A percentile compares a stretch with the other conserved stretches of the same genome.
phyloP scores from a whole-genome alignment of 53 echinoderm and acorn worm genomes.

The Echinarachnius parma region DNA sequence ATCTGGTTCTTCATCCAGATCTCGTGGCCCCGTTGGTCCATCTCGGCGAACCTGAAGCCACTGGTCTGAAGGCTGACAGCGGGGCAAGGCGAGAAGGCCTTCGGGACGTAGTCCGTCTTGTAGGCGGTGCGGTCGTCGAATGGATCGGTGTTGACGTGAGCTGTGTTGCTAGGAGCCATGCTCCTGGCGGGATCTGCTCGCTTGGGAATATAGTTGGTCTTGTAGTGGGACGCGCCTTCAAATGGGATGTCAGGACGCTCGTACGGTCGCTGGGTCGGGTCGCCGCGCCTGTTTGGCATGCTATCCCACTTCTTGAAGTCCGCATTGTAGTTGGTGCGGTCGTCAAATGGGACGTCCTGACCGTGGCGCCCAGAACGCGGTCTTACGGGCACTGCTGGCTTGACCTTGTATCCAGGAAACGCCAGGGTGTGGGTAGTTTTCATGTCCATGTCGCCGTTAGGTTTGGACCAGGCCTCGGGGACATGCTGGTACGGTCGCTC shows the following conservation, averaged over 20 bases:
- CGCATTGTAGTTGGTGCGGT: constrained; percentile 81
- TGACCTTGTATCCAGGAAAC: constrained; percentile 76
- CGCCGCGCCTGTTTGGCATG: constrained; percentile 72
- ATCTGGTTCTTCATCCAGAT: constrained; percentile 71
- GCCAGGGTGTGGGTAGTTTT: constrained; percentile 78
- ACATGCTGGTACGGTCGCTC: constrained; percentile 66
- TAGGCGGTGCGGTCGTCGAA: constrained; percentile 99
- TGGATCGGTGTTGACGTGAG: constrained; percentile 69
- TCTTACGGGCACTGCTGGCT: constrained; percentile 60
- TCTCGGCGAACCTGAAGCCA: constrained; percentile 63
- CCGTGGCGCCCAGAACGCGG: constrained; percentile 58
- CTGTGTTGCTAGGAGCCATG: constrained; percentile 79
- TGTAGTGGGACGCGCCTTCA: constrained; percentile 75
- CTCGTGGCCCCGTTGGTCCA: constrained; percentile 83
- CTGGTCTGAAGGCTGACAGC: constrained; percentile 63
- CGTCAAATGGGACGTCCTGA: constrained; percentile 83
- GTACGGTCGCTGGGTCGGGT: constrained; percentile 82
- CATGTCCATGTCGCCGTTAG: constrained; percentile 81
- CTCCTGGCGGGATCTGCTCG: constrained; percentile 65
- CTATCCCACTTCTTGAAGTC: constrained; percentile 85
- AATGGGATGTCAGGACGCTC: constrained; percentile 86
- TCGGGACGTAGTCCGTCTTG: constrained; percentile 88
- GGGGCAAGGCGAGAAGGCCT: constrained; percentile 72
- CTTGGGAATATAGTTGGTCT: constrained; percentile 74
- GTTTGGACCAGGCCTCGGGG: constrained; percentile 74